phyloP scores from a whole-genome alignment of 2,797 vertebrate genomes.

The Cyclura pinguis region DNA sequence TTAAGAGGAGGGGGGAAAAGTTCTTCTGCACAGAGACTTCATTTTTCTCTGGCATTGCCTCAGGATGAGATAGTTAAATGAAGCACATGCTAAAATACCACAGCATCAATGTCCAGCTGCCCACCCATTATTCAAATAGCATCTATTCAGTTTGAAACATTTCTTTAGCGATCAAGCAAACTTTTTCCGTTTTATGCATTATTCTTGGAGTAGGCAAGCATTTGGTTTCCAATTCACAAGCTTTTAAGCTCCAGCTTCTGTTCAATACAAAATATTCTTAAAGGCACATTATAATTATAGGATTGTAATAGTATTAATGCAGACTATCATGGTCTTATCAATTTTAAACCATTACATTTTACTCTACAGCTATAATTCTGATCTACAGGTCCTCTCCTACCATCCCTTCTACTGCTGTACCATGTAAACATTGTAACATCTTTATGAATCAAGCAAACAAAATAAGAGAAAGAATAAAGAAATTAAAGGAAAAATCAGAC shows the following conservation, averaged over 20 bases:
- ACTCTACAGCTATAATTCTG: neutral
- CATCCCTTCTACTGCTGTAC: neutral
- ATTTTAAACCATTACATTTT: neutral
- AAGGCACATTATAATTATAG: neutral
- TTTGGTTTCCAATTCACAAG: neutral
- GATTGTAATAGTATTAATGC: neutral
- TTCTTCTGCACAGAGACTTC: neutral
- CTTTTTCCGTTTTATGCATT: neutral
- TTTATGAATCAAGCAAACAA: neutral
- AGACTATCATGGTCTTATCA: neutral
- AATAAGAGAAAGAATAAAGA: neutral
- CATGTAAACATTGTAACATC: too few species aligned
- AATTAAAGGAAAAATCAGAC: neutral
- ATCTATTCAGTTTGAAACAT: neutral
- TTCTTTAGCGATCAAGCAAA: neutral
- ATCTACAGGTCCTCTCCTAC: too few species aligned
- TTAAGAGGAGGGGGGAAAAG: neutral
- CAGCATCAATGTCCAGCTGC: neutral
- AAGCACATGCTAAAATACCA: conserved; percentile 16
- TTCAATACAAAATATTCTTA: neutral
- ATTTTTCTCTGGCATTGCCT: conserved; percentile 7
- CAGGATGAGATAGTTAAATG: conserved; percentile 24
- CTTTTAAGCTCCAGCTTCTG: neutral
- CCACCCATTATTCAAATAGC: neutral
- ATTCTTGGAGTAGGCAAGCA: neutral